Conservation (phyloP, 2,113 vertebrate species). For the Pachycephala philippinensis region DNA sequence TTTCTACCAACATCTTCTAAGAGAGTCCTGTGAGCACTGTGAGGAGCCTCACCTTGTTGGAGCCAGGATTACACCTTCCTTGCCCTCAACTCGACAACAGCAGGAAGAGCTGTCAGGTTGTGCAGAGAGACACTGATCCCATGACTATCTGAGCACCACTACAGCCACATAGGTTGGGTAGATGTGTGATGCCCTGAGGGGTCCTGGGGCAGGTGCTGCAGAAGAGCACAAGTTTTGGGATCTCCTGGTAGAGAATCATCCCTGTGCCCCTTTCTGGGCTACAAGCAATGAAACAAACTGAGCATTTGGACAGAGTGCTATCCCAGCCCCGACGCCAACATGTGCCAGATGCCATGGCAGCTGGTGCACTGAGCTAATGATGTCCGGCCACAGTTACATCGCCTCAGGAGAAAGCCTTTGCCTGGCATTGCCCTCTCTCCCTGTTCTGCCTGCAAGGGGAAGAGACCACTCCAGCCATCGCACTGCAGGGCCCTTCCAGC, state of each 20-base stretch:
- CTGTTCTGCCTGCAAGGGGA: not conserved
- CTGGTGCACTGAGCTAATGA: not conserved
- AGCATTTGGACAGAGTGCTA: not conserved
- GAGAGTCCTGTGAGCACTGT: not conserved
- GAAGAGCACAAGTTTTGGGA: not conserved
- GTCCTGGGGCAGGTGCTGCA: not conserved
- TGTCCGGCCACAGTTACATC: not conserved
- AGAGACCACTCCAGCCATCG: not conserved
- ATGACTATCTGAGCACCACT: not conserved
- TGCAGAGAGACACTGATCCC: not conserved
- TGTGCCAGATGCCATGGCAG: not conserved
- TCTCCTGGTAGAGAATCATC: not conserved
- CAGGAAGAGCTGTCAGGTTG: not conserved
- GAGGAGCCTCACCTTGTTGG: not conserved
- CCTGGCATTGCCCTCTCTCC: not conserved
- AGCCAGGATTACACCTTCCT: not conserved
- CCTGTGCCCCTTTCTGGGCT: not conserved
- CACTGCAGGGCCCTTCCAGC: not conserved
- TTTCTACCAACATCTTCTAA: not conserved
- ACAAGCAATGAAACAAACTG: not conserved
- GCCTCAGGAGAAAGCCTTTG: not conserved
- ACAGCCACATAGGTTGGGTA: fast-evolving
- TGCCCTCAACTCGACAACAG: fast-evolving
- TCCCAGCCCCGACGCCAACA: not conserved
- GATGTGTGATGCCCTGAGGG: not conserved